These are phyloP conservation scores for Phengaris arion DNA, from an alignment of 2,888 invertebrate genomes.

Conservation along the genomic window DNA sequence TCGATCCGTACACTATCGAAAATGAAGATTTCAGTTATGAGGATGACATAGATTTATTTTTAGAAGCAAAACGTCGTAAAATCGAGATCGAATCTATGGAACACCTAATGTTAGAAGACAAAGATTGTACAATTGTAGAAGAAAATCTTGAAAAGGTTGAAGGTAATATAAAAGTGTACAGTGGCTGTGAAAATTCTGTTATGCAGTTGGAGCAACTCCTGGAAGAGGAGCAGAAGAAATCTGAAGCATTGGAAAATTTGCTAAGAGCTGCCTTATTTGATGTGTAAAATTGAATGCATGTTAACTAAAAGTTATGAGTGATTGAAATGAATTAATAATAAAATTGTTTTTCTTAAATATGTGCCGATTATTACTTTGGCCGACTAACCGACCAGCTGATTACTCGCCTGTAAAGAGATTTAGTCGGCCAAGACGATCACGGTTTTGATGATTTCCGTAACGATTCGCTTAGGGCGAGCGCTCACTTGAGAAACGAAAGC, in stretches of 20 bases:
- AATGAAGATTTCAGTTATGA: slow-evolving; percentile 60
- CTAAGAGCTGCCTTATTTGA: slow-evolving; percentile 42
- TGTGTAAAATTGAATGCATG: background rate
- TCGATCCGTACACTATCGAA: slow-evolving; percentile 55
- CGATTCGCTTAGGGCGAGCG: too few relatives aligned
- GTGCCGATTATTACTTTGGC: too few relatives aligned
- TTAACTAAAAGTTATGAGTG: background rate
- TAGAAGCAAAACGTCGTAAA: slow-evolving; percentile 67
- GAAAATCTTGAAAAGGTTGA: slow-evolving; percentile 59
- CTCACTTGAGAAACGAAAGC: too few relatives aligned
- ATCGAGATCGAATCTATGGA: slow-evolving; percentile 60
- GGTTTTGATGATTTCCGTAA: too few relatives aligned
- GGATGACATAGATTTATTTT: slow-evolving; percentile 61
- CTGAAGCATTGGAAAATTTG: slow-evolving; percentile 69
- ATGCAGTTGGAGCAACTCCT: slow-evolving; percentile 71
- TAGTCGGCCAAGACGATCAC: too few relatives aligned
- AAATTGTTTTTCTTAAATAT: background rate
- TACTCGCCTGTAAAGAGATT: too few relatives aligned
- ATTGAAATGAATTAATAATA: slow-evolving; percentile 23
- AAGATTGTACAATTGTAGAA: slow-evolving; percentile 61
- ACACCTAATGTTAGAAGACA: slow-evolving; percentile 66
- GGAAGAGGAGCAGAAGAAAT: slow-evolving; percentile 67
- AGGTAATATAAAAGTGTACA: slow-evolving; percentile 56
- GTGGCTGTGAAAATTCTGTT: slow-evolving; percentile 59
- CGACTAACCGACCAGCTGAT: too few relatives aligned